Evolutionary conservation across 2,113 vertebrate genomes (phyloP), one percentile per base, ranked within the genome.

Genomic region (Lamprotornis superbus): DNA sequence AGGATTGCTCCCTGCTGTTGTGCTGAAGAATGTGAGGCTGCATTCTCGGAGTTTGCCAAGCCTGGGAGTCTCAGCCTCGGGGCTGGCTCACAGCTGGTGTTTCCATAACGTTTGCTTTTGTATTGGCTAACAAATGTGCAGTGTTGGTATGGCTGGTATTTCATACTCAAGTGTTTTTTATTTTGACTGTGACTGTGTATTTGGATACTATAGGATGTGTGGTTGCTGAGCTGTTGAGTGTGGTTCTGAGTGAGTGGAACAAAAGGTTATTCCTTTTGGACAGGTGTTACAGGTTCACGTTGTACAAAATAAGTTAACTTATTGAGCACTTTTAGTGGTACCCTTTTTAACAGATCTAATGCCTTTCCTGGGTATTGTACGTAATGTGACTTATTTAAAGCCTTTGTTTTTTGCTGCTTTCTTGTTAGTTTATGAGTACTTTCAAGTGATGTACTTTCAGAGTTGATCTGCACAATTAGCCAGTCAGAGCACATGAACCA

Each of bases 261-360:
- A 83, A 89, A 90, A 96, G 82, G 82, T 96, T 71, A 55, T 75
- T 97, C 97, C 87, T 97, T 95, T 94, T 90, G 89, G 82, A 42
- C 84, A 93, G 89, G 80, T 93, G 95, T 96, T 96, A 93, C 87
- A 94, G 81, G 94, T 98, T 97, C 95, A 88, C 85, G n/a, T 96
- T 97, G 93, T 97, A 96, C 96, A 96, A 94, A 95, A 84, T 98
- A 97, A 97, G 97, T 98, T 98, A 97, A 98, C 98, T 98, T 98
- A 98, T 97, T 98, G 98, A 99, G 99, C 98, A 99, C 99, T 99
- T 99, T 99, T 98, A 98, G 97, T 97, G 98, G 97, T 98, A 96
- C 97, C 95, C 94, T 95, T 98, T 96, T 94, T 87, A 97, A 98
- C 90, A 91, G 83, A 95, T 96, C 96, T 98, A 95, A 98, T 98